Evolutionary conservation across 2,113 vertebrate genomes (phyloP), one percentile per base, ranked within the genome.

Genomic region (Cheilinus undulatus): DNA sequence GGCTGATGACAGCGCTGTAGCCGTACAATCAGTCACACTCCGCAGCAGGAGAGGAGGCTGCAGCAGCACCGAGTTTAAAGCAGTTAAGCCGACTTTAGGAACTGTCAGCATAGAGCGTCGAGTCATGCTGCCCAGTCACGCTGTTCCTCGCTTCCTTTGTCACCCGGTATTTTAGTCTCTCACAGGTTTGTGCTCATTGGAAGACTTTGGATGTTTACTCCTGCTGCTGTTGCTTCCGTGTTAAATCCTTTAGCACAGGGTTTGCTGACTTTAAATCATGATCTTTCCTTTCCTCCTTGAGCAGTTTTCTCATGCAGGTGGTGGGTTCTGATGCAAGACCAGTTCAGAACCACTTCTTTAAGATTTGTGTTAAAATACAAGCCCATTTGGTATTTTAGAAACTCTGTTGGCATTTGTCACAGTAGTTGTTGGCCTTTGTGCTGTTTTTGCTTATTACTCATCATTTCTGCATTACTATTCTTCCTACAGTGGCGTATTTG

Each of bases 401-500:
- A 42, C 38, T 17, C 38, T 42, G 5, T 51, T 42, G 20, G 45
- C 38, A 63, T 49, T 54, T n/a, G 10, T 40, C 28, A 9, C 12
- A 45, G 11, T 20, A 36, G 56, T 46, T 46, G 19, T 28, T 24
- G 0, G 1, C 24, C 10, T 52, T 11, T 54, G 7, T 56, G 27
- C 40, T 68, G 13, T 50, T 64, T 57, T 50, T 28, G 52, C n/a
- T 32, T 57, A 4, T 23, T 24, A 27, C 54, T 65, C 22, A 50
- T 27, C 65, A 23, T 9, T 45, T 20, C 42, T 56, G 30, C 30
- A 14, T 58, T 42, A n/a, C 28, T 76, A 1, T 69, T 78, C 52
- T 58, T 54, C 54, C 28, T 56, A 12, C 40, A 28, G 24, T 46
- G 24, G 14, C n/a, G 60, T 46, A 51, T 19, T 73, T 80, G 62